phyloP scores from a whole-genome alignment of 2,888 invertebrate genomes.

The Mayetiola destructor region DNA sequence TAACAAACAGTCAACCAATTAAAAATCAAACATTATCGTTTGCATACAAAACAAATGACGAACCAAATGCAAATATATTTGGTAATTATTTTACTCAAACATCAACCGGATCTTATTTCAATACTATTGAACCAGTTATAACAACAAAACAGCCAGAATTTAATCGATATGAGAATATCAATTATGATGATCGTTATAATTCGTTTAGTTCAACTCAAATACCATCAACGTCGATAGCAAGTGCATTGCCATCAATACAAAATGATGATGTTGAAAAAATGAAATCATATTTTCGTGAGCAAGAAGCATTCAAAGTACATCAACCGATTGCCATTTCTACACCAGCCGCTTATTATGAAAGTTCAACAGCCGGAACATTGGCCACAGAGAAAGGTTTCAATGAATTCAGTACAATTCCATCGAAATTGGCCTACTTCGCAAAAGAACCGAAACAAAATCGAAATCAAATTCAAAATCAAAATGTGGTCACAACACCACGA shows the following conservation, averaged over 20 bases:
- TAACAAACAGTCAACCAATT: background rate
- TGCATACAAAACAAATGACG: conserved; percentile 6
- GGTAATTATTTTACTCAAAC: background rate
- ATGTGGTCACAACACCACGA: conserved; percentile 3
- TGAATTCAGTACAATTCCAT: background rate
- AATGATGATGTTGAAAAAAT: conserved; percentile 30
- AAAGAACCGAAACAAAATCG: background rate
- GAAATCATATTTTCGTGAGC: conserved; percentile 34
- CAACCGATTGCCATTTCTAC: background rate
- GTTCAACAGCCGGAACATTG: background rate
- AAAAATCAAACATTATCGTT: background rate
- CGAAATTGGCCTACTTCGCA: background rate
- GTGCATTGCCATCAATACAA: background rate
- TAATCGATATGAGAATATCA: background rate
- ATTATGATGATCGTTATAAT: conserved; percentile 14
- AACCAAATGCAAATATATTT: background rate
- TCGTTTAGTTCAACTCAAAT: conserved; percentile 21
- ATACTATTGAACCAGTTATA: background rate
- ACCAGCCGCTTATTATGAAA: conserved; percentile 4
- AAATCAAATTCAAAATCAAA: background rate
- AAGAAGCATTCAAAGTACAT: conserved; percentile 32
- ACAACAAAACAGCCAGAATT: background rate
- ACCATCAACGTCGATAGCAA: conserved; percentile 25
- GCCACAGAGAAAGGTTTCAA: background rate
- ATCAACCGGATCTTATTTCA: background rate